Evolutionary conservation across 2,888 invertebrate genomes (phyloP).

Genomic region (Subacronicta megacephala): DNA sequence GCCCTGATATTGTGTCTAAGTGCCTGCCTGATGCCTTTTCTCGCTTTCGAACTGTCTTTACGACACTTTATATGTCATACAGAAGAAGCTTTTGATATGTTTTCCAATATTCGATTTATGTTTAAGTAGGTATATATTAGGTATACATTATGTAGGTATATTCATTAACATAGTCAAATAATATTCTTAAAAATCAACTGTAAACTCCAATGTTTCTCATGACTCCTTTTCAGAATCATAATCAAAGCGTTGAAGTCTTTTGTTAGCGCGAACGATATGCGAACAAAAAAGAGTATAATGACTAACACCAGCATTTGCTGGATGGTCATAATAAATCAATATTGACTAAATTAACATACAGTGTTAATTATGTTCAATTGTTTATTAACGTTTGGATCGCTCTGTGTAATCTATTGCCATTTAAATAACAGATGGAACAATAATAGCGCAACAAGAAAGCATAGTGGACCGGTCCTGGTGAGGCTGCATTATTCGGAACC

Average conservation of each 20-base stretch:
- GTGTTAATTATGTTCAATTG: conserved; percentile 85
- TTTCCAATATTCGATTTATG: background rate
- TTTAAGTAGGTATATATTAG: no score
- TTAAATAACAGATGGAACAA: conserved; percentile 88
- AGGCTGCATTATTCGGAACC: conserved; percentile 80
- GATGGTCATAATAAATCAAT: conserved; percentile 68
- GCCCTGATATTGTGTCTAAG: conserved; percentile 48
- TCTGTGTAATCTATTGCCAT: conserved; percentile 82
- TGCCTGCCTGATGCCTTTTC: conserved; percentile 35
- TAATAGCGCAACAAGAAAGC: conserved; percentile 83
- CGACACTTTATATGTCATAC: conserved; percentile 11
- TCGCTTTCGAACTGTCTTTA: conserved; percentile 33
- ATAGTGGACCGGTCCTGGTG: conserved; percentile 68
- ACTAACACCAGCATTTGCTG: conserved; percentile 38
- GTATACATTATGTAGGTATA: no score
- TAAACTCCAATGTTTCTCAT: conserved; percentile 13
- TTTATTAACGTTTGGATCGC: conserved; percentile 75
- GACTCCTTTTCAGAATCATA: conserved; percentile 21
- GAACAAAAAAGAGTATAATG: conserved; percentile 40
- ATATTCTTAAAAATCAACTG: background rate
- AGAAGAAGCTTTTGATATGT: conserved; percentile 7
- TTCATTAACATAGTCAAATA: no score
- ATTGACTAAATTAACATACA: conserved; percentile 81
- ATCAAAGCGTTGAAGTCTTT: conserved; percentile 71
- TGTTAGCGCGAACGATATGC: conserved; percentile 53